Percentiles rank a stretch among this genome's conserved stretches.
These are phyloP conservation scores for Lysiphlebus fabarum DNA, from an alignment of 1,140 invertebrate species.

Conservation along the genomic window DNA sequence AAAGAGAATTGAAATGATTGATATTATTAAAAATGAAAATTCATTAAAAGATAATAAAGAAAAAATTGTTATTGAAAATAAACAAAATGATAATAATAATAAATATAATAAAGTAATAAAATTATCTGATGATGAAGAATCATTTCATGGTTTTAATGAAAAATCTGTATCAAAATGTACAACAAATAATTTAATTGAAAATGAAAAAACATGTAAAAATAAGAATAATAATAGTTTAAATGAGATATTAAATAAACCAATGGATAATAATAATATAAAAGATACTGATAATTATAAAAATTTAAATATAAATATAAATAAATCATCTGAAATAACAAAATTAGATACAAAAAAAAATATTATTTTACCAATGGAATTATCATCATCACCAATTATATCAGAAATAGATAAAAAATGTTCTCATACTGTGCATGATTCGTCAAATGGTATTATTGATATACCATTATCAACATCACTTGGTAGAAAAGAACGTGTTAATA, in stretches of 20 bases:
- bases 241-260: not conserved
- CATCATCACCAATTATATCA: conserved; percentile 9
- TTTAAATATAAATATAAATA: too few relatives aligned
- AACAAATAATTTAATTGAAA: conserved; percentile 33
- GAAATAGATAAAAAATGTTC: conserved; percentile 32
- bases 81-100: conserved; percentile 21
- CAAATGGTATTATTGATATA: conserved; percentile 43
- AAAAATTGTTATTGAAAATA: not conserved
- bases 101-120: conserved; percentile 31
- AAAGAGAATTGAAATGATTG: conserved; percentile 43
- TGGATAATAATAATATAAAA: too few relatives aligned
- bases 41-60: conserved; percentile 22
- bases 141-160: conserved; percentile 55
- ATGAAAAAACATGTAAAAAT: conserved; percentile 24
- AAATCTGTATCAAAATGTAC: conserved; percentile 46
- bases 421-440: conserved; percentile 32
- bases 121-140: conserved; percentile 55
- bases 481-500: conserved; percentile 67
- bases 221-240: conserved; percentile 23
- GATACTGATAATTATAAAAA: not conserved
- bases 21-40: conserved; percentile 29
- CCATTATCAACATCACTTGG: conserved; percentile 33
- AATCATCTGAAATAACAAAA: too few relatives aligned
- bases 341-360: too few relatives aligned
- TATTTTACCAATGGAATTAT: conserved; percentile 6